Base-by-base conservation (phyloP, 2,797 vertebrate genomes). In the Sebastes vulpes region DNA sequence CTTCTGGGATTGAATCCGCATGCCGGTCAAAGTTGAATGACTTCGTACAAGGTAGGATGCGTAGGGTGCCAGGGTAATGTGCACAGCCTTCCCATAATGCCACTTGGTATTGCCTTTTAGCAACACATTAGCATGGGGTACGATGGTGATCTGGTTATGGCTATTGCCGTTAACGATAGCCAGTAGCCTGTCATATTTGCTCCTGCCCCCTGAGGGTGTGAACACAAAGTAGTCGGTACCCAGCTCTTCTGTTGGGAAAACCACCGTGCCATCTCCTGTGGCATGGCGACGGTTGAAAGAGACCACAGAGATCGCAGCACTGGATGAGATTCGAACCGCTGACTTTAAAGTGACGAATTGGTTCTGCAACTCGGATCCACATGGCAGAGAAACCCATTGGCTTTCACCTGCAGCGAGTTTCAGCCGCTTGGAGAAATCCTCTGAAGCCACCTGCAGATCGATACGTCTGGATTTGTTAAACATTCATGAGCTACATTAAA, bases 301-400 rank as follows among this genome's bases (percentile, higher is more conserved):
- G 14, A 83, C 74, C 50, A 83, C 84, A 1, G 84, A 67, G 61
- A 86, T 83, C 2, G n/a, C 26, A 20, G 77, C 14, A 9, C 18
- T 75, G 0, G 84, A 83, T 26, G 81, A 74, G 56, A 86, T 83
- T 32, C 50, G 77, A 48, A 86, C 21, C 1, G 84, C 74, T 18
- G 84, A 83, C 2, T 74, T 71, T 20, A 2, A 2, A 23, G 1
- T 64, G 3, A 59, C 1, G 20, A 53, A 61, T 4, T 5, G 18
- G 0, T 26, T 2, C 6, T 6, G 18, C 56, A 86, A 60, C 54
- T 28, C 4, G 25, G 38, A 42, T 42, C 12, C 38, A 57, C 4
- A 18, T 57, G 9, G 63, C 57, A 35, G 16, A 20, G 32, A 28
- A 57, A 8, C 18, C 18, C 32, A 32, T 0, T 1, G 16, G 25